These are phyloP conservation scores for Creontiades dilutus DNA, from an alignment of 2,888 invertebrate species.

Conservation along the genomic window DNA sequence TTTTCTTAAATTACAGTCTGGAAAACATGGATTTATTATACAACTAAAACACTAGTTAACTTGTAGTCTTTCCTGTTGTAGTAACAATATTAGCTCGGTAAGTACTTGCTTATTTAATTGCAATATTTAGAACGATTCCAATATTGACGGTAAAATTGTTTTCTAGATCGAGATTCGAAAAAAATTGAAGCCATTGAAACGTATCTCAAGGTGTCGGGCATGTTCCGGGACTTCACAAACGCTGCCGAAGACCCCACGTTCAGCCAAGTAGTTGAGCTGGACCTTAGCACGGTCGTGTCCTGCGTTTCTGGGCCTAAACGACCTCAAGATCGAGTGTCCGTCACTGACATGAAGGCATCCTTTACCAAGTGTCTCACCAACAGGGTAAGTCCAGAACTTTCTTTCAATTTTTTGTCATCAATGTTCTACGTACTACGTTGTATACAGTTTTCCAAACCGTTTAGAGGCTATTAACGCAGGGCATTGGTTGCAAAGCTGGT, in stretches of 20 bases:
- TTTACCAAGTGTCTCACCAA: conserved; percentile 90
- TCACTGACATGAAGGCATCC: conserved; percentile 93
- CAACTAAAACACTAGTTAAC: no score
- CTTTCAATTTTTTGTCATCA: neutral
- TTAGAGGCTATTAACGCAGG: no score
- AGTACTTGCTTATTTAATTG: no score
- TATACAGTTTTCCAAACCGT: no score
- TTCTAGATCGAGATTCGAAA: conserved; percentile 87
- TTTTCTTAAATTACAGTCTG: no score
- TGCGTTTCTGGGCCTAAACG: conserved; percentile 98
- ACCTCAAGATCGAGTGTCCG: conserved; percentile 96
- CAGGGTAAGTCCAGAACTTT: conserved; percentile 83
- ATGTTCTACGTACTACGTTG: no score
- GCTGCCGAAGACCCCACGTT: conserved; percentile 89
- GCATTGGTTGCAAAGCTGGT: no score
- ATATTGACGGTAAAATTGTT: neutral
- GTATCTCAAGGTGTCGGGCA: conserved; percentile 89
- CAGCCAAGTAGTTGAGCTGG: conserved; percentile 88
- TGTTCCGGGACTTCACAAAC: conserved; percentile 91
- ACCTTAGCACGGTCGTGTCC: conserved; percentile 92
- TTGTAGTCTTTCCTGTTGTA: no score
- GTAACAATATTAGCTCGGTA: no score
- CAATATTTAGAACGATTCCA: no score
- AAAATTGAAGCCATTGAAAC: conserved; percentile 88
- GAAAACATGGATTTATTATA: no score